A percentile compares a stretch with the other conserved stretches of the same genome.
phyloP scores from a whole-genome alignment of 1,140 invertebrate genomes.

The Steinernema khuongi region DNA sequence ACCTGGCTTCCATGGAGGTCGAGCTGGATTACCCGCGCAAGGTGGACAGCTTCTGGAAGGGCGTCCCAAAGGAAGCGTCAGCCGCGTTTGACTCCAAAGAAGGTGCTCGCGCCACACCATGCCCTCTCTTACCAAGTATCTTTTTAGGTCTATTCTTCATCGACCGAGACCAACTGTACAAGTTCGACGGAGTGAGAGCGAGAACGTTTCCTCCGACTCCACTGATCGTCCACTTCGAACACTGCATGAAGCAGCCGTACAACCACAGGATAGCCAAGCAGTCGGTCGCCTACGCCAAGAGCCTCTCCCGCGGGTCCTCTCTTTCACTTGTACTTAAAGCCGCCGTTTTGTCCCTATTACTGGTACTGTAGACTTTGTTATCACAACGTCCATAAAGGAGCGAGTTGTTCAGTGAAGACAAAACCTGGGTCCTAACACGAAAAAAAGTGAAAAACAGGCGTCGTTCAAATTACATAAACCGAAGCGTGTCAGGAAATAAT shows the following conservation, averaged over 20 bases:
- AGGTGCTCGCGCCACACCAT: neutral
- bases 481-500: too few relatives aligned
- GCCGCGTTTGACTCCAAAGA: neutral
- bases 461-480: too few relatives aligned
- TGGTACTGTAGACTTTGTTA: too few relatives aligned
- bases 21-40: neutral
- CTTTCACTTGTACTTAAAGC: neutral
- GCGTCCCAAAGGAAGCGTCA: neutral
- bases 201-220: neutral
- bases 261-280: neutral
- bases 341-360: too few relatives aligned
- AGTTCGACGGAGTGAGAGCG: conserved; percentile 12
- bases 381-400: too few relatives aligned
- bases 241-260: neutral
- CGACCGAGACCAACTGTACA: neutral
- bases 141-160: neutral
- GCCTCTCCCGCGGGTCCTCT: neutral
- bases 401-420: too few relatives aligned
- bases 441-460: too few relatives aligned
- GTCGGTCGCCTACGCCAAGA: neutral
- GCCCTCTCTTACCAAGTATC: neutral
- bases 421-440: too few relatives aligned
- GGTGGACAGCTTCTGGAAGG: neutral
- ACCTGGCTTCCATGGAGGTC: neutral
- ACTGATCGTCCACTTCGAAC: neutral